Conservation (phyloP, 2,113 vertebrate genomes). For the Gambusia affinis region DNA sequence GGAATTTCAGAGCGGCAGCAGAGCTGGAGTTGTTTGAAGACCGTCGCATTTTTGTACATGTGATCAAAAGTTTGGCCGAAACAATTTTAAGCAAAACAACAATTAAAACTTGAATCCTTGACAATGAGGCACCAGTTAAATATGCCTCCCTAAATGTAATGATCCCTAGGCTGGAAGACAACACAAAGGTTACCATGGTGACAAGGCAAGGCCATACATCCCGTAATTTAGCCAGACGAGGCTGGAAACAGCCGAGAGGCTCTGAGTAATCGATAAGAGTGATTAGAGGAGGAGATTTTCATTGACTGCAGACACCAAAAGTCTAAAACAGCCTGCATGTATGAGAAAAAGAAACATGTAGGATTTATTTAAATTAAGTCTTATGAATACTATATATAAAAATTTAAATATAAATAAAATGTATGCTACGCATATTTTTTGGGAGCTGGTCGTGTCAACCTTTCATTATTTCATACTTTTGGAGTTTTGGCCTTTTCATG, state of each 20-base stretch:
- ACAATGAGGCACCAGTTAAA: constrained; percentile 23
- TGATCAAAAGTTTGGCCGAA: constrained; percentile 36
- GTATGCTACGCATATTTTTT: no score
- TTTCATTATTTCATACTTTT: no score
- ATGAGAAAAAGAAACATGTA: constrained; percentile 3
- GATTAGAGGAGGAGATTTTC: constrained; percentile 31
- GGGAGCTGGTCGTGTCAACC: no score
- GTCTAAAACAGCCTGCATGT: not conserved
- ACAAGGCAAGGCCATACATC: constrained; percentile 47
- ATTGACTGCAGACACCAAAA: constrained; percentile 12
- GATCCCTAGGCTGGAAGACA: constrained; percentile 3
- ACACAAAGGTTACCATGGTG: constrained; percentile 62
- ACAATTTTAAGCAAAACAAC: constrained; percentile 2
- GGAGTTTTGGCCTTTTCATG: no score
- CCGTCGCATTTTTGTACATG: constrained; percentile 15
- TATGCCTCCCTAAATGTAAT: constrained; percentile 30
- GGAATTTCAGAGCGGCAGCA: constrained; percentile 56
- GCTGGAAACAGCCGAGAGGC: constrained; percentile 38
- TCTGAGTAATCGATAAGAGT: constrained; percentile 35
- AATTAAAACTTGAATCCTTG: not conserved
- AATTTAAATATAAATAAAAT: not conserved
- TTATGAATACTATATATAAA: not conserved
- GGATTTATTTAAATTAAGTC: no score
- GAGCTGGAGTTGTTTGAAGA: constrained; percentile 19
- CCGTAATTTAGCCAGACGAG: constrained; percentile 32